A percentile compares a stretch with the other conserved stretches of the same genome.
Evolutionary conservation across 2,113 vertebrate genomes (phyloP).

Genomic region (Gasterosteus aculeatus): DNA sequence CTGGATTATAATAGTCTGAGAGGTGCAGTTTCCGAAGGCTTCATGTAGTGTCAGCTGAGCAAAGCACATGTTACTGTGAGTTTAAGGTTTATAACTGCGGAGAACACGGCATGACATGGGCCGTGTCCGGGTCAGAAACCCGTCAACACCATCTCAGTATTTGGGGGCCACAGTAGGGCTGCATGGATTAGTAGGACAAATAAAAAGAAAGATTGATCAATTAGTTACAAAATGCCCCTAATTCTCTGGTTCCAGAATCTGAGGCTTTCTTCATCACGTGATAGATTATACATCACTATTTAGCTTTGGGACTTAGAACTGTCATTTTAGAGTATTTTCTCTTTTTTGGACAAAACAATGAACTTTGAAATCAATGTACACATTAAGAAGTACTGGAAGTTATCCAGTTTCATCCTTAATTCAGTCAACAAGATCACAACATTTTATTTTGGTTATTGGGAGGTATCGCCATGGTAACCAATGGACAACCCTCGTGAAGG

Average conservation of each 20-base stretch:
- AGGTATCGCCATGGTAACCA: slow-evolving; percentile 41
- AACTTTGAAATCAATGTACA: background rate
- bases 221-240: background rate
- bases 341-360: background rate
- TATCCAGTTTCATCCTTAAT: background rate
- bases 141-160: background rate
- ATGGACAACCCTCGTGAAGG: slow-evolving; percentile 18
- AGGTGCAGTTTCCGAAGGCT: slow-evolving; percentile 19
- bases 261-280: background rate
- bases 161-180: background rate
- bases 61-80: slow-evolving; percentile 3
- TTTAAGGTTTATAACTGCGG: slow-evolving; percentile 21
- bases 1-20: background rate
- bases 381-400: background rate
- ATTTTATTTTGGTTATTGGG: background rate
- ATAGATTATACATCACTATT: background rate
- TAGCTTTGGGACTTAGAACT: background rate
- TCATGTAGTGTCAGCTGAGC: slow-evolving; percentile 28
- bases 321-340: background rate
- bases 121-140: slow-evolving; percentile 16
- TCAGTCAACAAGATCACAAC: background rate
- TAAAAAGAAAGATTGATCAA: background rate
- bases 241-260: background rate
- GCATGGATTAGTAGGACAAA: background rate
- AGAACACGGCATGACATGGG: slow-evolving; percentile 19